phyloP scores from a whole-genome alignment of 2,113 vertebrate genomes.

The Psephotus haematonotus region DNA sequence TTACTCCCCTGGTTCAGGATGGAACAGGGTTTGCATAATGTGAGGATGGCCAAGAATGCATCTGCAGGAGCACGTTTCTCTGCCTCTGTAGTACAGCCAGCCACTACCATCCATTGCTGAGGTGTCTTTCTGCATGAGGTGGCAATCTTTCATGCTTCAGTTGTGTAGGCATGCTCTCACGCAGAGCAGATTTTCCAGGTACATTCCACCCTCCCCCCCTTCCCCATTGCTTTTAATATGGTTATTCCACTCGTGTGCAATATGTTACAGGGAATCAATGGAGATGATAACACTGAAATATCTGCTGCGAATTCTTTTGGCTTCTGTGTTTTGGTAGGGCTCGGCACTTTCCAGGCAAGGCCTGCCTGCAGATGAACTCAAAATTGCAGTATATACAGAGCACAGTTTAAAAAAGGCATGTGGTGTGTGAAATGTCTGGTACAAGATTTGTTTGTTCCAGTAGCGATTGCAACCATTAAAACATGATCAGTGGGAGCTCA shows the following conservation, averaged over 20 bases:
- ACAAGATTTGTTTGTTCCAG: neutral
- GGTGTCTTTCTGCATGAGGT: conserved; percentile 28
- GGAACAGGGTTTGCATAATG: neutral
- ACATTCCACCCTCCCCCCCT: neutral
- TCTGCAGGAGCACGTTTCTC: neutral
- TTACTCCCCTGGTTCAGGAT: neutral
- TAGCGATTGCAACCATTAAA: conserved; percentile 8
- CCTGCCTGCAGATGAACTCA: neutral
- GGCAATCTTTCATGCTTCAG: neutral
- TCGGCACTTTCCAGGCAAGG: neutral
- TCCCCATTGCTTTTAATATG: neutral
- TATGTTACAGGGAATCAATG: neutral
- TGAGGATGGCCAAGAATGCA: neutral
- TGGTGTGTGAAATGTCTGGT: neutral
- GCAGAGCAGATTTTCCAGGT: conserved; percentile 2
- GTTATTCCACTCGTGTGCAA: neutral
- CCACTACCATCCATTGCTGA: neutral
- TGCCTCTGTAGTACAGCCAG: neutral
- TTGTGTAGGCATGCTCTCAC: neutral
- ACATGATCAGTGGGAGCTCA: conserved; percentile 3
- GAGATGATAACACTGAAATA: neutral
- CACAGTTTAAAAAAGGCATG: neutral
- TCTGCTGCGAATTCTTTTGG: neutral
- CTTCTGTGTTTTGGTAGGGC: neutral
- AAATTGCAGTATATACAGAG: neutral